These are phyloP conservation scores for Falco rusticolus DNA, from an alignment of 2,797 vertebrate species.

Conservation along the genomic window DNA sequence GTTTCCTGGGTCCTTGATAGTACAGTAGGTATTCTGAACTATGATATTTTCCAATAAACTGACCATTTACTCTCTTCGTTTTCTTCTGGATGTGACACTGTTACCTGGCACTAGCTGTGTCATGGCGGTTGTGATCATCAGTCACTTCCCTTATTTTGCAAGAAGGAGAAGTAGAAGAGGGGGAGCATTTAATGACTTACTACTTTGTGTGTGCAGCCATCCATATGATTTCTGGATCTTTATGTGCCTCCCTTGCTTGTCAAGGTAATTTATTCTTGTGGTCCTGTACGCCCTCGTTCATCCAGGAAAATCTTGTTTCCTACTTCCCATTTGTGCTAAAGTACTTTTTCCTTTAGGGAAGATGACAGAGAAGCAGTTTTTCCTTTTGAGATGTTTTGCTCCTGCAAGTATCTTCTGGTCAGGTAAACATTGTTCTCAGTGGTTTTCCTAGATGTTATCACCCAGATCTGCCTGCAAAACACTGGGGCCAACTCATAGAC, in stretches of 20 bases:
- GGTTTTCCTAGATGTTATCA: not conserved
- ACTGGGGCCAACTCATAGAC: accelerated
- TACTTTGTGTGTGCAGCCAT: not conserved
- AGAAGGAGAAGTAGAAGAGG: not conserved
- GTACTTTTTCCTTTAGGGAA: not conserved
- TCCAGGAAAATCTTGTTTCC: not conserved
- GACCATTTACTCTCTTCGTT: not conserved
- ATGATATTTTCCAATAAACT: not conserved
- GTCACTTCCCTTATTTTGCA: not conserved
- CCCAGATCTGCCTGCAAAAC: not conserved
- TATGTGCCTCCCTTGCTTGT: not conserved
- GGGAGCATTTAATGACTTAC: not conserved
- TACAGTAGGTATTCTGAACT: not conserved
- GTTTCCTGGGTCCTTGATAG: not conserved
- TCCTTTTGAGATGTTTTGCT: not conserved
- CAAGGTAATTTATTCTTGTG: not conserved
- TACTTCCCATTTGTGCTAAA: not conserved
- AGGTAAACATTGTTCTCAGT: not conserved
- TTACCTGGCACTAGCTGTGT: not conserved
- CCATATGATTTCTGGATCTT: not conserved
- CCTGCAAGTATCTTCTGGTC: not conserved
- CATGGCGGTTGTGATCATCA: not conserved
- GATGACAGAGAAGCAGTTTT: not conserved
- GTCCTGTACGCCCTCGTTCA: not conserved
- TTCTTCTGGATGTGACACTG: not conserved